Base-by-base conservation (phyloP, 2,113 vertebrate genomes). In the Seriola dumerili region DNA sequence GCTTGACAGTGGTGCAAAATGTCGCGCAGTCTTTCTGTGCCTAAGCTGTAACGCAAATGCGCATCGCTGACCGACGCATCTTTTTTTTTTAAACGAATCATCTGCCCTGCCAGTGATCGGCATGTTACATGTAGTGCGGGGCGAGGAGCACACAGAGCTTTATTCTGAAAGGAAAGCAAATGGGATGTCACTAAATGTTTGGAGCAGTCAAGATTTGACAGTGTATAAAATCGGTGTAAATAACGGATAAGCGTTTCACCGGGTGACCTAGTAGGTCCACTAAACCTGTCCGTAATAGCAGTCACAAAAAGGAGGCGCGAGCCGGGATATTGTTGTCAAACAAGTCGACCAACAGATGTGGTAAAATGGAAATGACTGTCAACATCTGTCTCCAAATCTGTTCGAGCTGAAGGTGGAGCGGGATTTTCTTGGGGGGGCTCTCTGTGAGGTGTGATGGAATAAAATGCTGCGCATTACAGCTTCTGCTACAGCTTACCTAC, bases 391-490 rank as follows among this genome's bases (percentile, higher is more conserved):
- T 76, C 59, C 81, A 72, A 55, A 89, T 87, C 83, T 67, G 74
- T 9, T 84, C 72, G 67, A 84, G 87, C 72, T 88, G 88, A 92
- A 89, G 80, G 83, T 87, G 81, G 74, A 86, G 88, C 81, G 55
- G 83, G 80, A 87, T 87, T 80, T 76, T 88, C 75, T 42, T 42
- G 8, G 66, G 75, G 81, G 65, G 34, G 69, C 70, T 89, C 67
- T 88, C 78, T 76, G 68, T 72, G 65, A 91, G 86, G 89, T 87
- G 88, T 67, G 77, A 83, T 80, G 74, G 85, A 86, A 90, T 72
- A 93, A 90, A 88, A 93, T 89, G 89, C 87, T 93, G 86, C 92
- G 83, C 88, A 85, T 74, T 62, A 23, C 55, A 12, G 68, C 71
- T 69, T 55, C 57, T 11, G 23, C 58, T 19, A 21, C 81, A 85